phyloP scores from a whole-genome alignment of 2,888 invertebrate species.

The Alloscopus bannaensis region DNA sequence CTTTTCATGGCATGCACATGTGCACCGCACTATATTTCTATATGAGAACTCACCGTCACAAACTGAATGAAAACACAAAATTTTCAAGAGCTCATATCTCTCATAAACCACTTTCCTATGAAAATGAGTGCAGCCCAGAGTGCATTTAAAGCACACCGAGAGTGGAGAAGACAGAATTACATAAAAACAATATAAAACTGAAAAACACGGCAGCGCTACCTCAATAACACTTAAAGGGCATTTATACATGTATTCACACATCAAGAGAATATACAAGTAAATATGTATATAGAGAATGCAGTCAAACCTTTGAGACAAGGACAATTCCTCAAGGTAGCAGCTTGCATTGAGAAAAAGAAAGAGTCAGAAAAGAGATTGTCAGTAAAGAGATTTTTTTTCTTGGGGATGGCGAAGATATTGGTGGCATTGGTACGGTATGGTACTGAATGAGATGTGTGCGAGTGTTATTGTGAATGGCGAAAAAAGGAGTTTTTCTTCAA shows the following conservation, averaged over 20 bases:
- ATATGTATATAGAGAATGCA: conserved; percentile 27
- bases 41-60: neutral
- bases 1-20: no score
- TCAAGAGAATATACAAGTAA: conserved; percentile 2
- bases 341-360: conserved; percentile 67
- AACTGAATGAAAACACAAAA: conserved; percentile 9
- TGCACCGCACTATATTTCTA: conserved; percentile 4
- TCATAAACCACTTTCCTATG: no score
- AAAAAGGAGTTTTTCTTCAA: no score
- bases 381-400: no score
- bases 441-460: conserved; percentile 2
- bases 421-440: conserved; percentile 15
- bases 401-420: no score
- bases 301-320: conserved; percentile 73
- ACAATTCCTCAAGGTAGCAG: conserved; percentile 73
- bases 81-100: neutral
- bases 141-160: no score
- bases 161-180: no score
- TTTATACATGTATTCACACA: no score
- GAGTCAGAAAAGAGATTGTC: conserved; percentile 33
- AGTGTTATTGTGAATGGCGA: conserved; percentile 11
- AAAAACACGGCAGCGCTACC: no score
- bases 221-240: no score
- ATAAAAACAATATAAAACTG: no score
- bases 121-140: no score